phyloP scores from a whole-genome alignment of 2,113 vertebrate genomes.

The Mesocricetus auratus region DNA sequence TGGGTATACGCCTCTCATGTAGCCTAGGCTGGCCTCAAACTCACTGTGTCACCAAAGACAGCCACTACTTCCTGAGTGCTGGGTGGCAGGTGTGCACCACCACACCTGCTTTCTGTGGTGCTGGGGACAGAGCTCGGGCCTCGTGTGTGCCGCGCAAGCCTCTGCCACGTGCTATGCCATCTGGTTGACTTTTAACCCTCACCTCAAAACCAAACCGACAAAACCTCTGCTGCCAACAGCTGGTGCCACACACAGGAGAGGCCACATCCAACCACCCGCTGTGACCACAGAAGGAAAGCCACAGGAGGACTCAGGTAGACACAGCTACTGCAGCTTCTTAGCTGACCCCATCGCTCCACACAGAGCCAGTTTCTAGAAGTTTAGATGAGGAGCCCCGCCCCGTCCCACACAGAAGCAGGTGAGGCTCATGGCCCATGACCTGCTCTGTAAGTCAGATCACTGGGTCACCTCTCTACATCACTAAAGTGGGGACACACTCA shows the following conservation, averaged over 20 bases:
- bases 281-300: not conserved
- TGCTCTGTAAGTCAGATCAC: not conserved
- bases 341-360: not conserved
- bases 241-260: not conserved
- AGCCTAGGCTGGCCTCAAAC: not conserved
- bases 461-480: not conserved
- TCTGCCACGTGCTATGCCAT: not conserved
- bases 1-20: not conserved
- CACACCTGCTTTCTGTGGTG: not conserved
- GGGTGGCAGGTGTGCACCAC: not conserved
- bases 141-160: not conserved
- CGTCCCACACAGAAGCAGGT: not conserved
- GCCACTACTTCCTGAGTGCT: not conserved
- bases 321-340: not conserved
- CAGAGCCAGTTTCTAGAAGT: not conserved
- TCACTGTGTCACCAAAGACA: not conserved
- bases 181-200: not conserved
- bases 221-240: not conserved
- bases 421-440: not conserved
- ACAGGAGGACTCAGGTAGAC: not conserved
- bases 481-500: not conserved
- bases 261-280: not conserved
- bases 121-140: not conserved
- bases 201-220: not conserved
- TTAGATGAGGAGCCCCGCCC: not conserved